phyloP scores from a whole-genome alignment of 2,113 vertebrate species.

The Axis porcinus region DNA sequence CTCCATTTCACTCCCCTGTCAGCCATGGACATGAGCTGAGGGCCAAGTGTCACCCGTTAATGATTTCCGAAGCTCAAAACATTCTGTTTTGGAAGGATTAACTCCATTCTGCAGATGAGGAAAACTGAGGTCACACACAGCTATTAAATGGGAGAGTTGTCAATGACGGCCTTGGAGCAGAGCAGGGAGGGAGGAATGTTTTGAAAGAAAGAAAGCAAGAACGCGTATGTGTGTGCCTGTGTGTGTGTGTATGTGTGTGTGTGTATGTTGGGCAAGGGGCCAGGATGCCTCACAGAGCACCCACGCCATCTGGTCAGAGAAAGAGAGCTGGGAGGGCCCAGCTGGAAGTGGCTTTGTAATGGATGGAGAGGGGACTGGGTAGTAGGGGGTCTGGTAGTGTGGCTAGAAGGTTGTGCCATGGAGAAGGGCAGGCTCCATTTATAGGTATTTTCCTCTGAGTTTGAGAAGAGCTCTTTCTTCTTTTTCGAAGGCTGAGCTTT shows the following conservation, averaged over 20 bases:
- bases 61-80: not conserved
- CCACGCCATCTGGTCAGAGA: not conserved
- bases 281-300: not conserved
- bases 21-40: not conserved
- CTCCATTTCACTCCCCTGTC: not conserved
- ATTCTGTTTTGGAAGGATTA: not conserved
- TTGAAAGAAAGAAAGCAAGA: not conserved
- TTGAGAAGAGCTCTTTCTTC: constrained; percentile 45
- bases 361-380: not conserved
- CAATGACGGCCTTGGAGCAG: not conserved
- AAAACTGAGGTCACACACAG: not conserved
- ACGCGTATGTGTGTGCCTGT: not conserved
- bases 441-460: not conserved
- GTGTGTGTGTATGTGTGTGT: not conserved
- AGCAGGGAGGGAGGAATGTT: not conserved
- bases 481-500: constrained; percentile 2
- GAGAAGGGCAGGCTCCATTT: constrained; percentile 19
- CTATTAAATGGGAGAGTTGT: not conserved
- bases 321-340: not conserved
- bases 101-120: constrained; percentile 30
- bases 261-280: not conserved
- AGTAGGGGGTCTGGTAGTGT: not conserved
- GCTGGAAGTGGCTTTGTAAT: not conserved
- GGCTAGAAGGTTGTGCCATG: not conserved
- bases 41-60: not conserved